Conservation (phyloP, 1,140 invertebrate genomes). For the Archegozetes longisetosus region DNA sequence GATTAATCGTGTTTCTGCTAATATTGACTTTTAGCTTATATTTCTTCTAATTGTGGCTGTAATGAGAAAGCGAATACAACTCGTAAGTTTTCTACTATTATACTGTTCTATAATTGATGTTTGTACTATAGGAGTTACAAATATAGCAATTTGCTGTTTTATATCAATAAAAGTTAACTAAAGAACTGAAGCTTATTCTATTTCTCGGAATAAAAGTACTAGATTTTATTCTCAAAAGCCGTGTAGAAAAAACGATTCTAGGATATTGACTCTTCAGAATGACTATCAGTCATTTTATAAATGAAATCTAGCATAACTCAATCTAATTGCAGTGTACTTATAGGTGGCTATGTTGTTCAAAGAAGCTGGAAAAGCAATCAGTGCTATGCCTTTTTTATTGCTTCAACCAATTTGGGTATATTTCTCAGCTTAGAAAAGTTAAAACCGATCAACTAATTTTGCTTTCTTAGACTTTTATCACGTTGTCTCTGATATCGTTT, state of each 20-base stretch:
- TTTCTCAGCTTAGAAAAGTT: slow-evolving; percentile 3
- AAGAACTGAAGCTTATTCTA: too few species aligned
- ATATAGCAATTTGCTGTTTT: too few species aligned
- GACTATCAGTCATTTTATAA: too few species aligned
- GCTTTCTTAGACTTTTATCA: slow-evolving; percentile 42
- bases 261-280: too few species aligned
- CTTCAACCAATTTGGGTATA: slow-evolving; percentile 53
- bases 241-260: too few species aligned
- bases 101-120: too few species aligned
- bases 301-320: background rate
- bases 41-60: slow-evolving; percentile 48
- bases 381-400: slow-evolving; percentile 49
- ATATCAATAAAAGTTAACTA: too few species aligned
- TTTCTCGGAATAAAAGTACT: too few species aligned
- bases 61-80: slow-evolving; percentile 47
- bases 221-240: too few species aligned
- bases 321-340: background rate
- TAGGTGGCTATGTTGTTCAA: slow-evolving; percentile 34
- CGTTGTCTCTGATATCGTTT: slow-evolving; percentile 36
- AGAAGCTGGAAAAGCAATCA: slow-evolving; percentile 55
- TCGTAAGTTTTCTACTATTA: background rate
- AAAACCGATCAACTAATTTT: background rate
- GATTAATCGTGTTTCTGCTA: background rate
- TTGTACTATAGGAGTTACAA: too few species aligned
- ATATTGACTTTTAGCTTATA: slow-evolving; percentile 32